Conservation (phyloP, 2,888 invertebrate species). For the Calephelis perditalis region DNA sequence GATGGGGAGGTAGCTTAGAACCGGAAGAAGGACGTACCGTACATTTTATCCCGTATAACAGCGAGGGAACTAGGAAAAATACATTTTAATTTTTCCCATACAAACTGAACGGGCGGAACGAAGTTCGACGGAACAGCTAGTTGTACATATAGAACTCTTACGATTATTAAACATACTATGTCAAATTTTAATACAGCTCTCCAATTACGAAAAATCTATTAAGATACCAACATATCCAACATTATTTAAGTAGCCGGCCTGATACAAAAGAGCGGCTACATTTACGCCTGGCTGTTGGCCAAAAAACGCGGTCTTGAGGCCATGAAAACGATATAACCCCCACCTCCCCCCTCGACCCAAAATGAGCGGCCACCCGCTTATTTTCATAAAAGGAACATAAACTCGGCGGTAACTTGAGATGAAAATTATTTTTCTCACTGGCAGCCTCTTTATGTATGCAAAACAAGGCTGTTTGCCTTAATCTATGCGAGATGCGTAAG, state of each 20-base stretch:
- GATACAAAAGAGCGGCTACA: slow-evolving; percentile 30
- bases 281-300: slow-evolving; percentile 56
- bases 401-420: slow-evolving; percentile 49
- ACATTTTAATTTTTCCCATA: too few relatives aligned
- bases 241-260: slow-evolving; percentile 11
- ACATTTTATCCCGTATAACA: too few relatives aligned
- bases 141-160: too few relatives aligned
- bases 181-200: not conserved
- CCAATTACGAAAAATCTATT: not conserved
- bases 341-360: slow-evolving; percentile 49
- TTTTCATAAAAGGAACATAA: slow-evolving; percentile 73
- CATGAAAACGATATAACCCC: slow-evolving; percentile 63
- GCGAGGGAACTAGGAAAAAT: too few relatives aligned
- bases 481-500: slow-evolving; percentile 11
- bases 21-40: too few relatives aligned
- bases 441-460: slow-evolving; percentile 12
- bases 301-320: slow-evolving; percentile 46
- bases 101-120: too few relatives aligned
- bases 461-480: slow-evolving; percentile 3
- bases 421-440: slow-evolving; percentile 48
- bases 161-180: too few relatives aligned
- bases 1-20: too few relatives aligned
- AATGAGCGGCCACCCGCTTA: slow-evolving; percentile 75
- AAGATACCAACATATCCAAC: slow-evolving; percentile 6
- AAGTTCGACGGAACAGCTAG: too few relatives aligned